Evolutionary conservation across 2,888 invertebrate genomes (phyloP), one percentile per base, ranked within the genome.

Genomic region (Zootermopsis nevadensis): DNA sequence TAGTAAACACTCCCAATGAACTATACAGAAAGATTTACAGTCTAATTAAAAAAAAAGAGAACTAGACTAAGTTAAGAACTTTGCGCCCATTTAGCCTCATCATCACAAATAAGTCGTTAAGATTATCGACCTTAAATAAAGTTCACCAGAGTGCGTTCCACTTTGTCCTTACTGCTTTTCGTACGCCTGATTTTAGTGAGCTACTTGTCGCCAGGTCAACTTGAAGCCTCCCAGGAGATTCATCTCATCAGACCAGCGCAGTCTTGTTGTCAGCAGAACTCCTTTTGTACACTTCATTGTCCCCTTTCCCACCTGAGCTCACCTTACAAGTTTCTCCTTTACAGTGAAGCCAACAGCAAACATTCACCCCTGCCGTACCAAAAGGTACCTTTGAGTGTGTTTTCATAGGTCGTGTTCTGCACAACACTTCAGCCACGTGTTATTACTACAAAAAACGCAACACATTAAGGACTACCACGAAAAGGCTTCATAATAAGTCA

Each of bases 221-320:
- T 48, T 27, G 60, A 60, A 27, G 60, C 60, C 60, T 60, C 60
- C 60, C 42, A 19, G 2, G 42, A 42, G 76, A 12, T 76, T 27
- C 76, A 76, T 76, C 76, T 76, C 76, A 42, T 76, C 76, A 76
- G 27, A 7, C n/a, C 48, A 3, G 76, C 27, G 76, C 38, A 42
- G 27, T 76, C 76, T 60, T 60, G 27, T 60, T 60, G 27, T 55
- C 60, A 8, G 27, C 0, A 60, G n/a, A 60, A 60, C n/a, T 4
- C 60, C 60, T 60, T 60, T 60, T 27, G 60, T 60, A n/a, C 60
- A 60, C 60, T 60, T 27, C 60, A 27, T 27, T 60, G 10, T 27
- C 8, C 60, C 60, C 6, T 1, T 60, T 1, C 27, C 8, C 12
- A 6, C 55, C 22, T 19, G 38, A 42, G 15, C 55, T 55, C 12